phyloP scores from a whole-genome alignment of 2,797 vertebrate species.

The Craterocephalus amniculus region DNA sequence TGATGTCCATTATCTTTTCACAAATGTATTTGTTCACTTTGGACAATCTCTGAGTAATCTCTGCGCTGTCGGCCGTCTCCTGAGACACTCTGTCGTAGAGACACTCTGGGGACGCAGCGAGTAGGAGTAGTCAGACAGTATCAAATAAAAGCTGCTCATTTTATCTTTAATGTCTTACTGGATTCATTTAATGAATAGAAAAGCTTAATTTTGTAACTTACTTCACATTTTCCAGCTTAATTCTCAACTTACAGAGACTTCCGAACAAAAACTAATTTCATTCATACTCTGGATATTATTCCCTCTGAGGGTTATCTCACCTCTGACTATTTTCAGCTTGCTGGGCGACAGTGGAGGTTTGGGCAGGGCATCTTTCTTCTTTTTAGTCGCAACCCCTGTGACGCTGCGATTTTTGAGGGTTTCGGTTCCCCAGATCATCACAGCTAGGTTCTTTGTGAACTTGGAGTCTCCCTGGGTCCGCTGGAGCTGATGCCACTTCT shows the following conservation, averaged over 20 bases:
- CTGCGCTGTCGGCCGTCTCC: slow-evolving; percentile 97
- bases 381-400: slow-evolving; percentile 98
- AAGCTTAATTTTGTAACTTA: slow-evolving; percentile 18
- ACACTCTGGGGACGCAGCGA: slow-evolving; percentile 88
- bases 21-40: slow-evolving; percentile 99
- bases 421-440: slow-evolving; percentile 99
- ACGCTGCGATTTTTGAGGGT: slow-evolving; percentile 99
- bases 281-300: background rate
- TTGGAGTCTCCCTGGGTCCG: slow-evolving; percentile 99
- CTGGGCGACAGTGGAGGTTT: slow-evolving; percentile 98
- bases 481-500: slow-evolving; percentile 99
- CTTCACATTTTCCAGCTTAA: slow-evolving; percentile 9
- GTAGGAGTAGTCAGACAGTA: slow-evolving; percentile 48
- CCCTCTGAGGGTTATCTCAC: slow-evolving; percentile 74
- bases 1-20: slow-evolving; percentile 99
- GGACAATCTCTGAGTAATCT: slow-evolving; percentile 99
- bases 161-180: slow-evolving; percentile 19
- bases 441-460: slow-evolving; percentile 99
- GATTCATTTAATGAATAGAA: slow-evolving; percentile 7
- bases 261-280: slow-evolving; percentile 6
- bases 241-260: slow-evolving; percentile 14
- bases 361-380: slow-evolving; percentile 98
- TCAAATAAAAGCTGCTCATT: slow-evolving; percentile 50
- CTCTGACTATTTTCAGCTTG: slow-evolving; percentile 98
- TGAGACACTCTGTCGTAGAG: slow-evolving; percentile 99